Evolutionary conservation across 2,888 invertebrate species (phyloP).

Genomic region (Dusona sp.): DNA sequence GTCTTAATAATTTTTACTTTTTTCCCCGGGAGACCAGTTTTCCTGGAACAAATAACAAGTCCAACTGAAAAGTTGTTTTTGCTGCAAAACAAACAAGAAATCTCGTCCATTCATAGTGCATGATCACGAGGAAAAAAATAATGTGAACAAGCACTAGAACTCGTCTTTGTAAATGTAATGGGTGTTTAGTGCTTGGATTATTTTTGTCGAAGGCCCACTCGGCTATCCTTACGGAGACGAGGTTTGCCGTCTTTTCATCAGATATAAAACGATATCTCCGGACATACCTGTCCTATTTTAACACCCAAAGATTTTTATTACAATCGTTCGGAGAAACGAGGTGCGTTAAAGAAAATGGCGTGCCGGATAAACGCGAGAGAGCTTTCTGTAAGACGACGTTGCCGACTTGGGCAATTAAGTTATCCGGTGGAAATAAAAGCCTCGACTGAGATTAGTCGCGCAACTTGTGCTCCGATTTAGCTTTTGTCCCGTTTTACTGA

Average conservation of each 20-base stretch:
- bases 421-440: conserved; percentile 50
- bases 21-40: background rate
- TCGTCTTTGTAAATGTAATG: too few relatives aligned
- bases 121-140: background rate
- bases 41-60: background rate
- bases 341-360: conserved; percentile 38
- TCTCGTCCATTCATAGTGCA: background rate
- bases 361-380: conserved; percentile 52
- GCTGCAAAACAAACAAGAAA: background rate
- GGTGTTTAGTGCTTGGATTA: too few relatives aligned
- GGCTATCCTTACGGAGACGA: conserved; percentile 1
- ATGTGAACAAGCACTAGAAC: background rate
- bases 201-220: background rate
- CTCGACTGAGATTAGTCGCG: conserved; percentile 49
- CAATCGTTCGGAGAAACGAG: conserved; percentile 32
- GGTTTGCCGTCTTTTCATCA: conserved; percentile 28
- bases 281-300: conserved; percentile 11
- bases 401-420: conserved; percentile 56
- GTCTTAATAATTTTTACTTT: background rate
- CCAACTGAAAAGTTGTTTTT: background rate
- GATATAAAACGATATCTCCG: conserved; percentile 36
- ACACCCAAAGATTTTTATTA: conserved; percentile 31
- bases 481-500: conserved; percentile 30
- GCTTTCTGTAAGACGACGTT: background rate
- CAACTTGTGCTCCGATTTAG: conserved; percentile 44